Evolutionary conservation across 2,113 vertebrate genomes (phyloP), one percentile per base, ranked within the genome.

Genomic region (Vimba vimba): DNA sequence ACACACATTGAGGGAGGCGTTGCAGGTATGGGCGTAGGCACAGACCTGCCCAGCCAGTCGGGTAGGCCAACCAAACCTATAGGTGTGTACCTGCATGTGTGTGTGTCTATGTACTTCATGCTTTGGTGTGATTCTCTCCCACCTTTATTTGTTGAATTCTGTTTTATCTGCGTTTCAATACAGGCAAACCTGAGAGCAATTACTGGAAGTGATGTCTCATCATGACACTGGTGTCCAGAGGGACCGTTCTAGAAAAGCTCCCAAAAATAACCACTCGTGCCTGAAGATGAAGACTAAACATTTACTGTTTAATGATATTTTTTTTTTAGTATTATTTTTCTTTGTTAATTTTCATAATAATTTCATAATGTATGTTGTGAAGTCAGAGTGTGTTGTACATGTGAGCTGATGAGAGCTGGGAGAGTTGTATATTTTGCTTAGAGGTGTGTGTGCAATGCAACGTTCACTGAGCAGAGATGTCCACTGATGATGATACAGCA

Each of bases 41-140:
- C 23, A 55, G 75, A 87, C 86, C 39, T 92, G 93, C 91, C 85
- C 71, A 93, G 91, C 93, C 87, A 93, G 94, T 94, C 91, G 86
- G 83, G 90, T 89, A 85, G 87, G 92, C 84, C 27, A 23, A 80
- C 75, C 36, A 76, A 90, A 92, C 92, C 91, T 89, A 92, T 55
- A 77, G 92, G 88, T 90, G 90, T 75, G 62, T 74, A 59, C 85
- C 89, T 90, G 74, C 85, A 47, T 87, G 45, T 83, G 25, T 75
- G 25, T 78, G 45, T 84, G 69, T 82, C 36, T 79, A 25, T 71
- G 77, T 73, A 76, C 75, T 73, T 47, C 27, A 21, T 81, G 80
- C n/a, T 84, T 52, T 73, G 33, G 62, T 62, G 33, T 43, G 27
- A 33, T 36, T 21, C 62, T 87, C 21, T 84, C 60, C 4, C 79